Evolutionary conservation across 53 echinoderm and acorn worm genomes (phyloP), one percentile per base, ranked within the genome.

Genomic region (Luidia sarsii): DNA sequence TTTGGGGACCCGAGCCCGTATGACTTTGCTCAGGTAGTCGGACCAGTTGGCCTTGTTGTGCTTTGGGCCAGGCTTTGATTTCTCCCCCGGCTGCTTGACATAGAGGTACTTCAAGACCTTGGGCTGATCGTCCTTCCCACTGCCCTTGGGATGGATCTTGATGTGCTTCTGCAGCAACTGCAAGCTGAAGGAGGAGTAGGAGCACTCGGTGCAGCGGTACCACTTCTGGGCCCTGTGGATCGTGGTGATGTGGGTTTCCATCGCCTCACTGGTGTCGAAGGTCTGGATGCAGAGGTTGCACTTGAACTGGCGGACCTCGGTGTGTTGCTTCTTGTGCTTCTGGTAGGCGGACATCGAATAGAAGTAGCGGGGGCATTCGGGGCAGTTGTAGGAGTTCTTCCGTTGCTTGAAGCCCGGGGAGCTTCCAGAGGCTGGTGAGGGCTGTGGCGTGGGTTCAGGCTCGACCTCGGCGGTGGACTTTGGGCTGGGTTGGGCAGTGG

Each of bases 381-480:
- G 19, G 25, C 80, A 80, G 50, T 51, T 80, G 49, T 50, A 80
- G 18, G 50, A 46, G 51, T 80, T 64, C 50, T 61, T 62, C n/a
- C 53, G n/a, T 9, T 54, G 35, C 20, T 52, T 50, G 31, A 19
- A 0, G 37, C 22, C 52, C 38, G 36, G 36, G 7, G 6, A 4
- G 3, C 27, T 4, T 5, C 16, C 29, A 30, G 33, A 28, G 35
- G 30, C 19, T n/a, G 37, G 36, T 36, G 63, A 2, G 36, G 63
- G 35, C 6, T 6, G 41, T n/a, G n/a, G n/a, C n/a, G n/a, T n/a
- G n/a, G n/a, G n/a, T n/a, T n/a, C n/a, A n/a, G n/a, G n/a, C n/a
- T n/a, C n/a, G n/a, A n/a, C 18, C 49, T 10, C n/a, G 70, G 31
- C 34, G 35, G 20, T 53, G 52, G 24, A 21, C 24, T 16, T 53